Base-by-base conservation (phyloP, 2,888 invertebrate species). In the Spodoptera exigua region DNA sequence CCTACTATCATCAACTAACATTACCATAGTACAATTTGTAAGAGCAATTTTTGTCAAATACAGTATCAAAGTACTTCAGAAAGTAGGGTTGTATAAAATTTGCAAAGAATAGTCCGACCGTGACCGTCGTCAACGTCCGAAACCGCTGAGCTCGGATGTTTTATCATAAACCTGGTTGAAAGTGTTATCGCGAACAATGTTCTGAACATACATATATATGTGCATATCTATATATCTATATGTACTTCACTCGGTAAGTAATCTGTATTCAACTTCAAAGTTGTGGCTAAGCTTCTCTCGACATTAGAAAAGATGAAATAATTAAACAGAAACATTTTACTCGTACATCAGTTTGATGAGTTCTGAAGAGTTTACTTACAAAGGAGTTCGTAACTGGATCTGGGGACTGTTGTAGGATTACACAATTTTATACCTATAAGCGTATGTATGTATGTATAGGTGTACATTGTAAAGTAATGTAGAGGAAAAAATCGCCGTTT, bases 51-150 rank as follows among this genome's bases (percentile, higher is more conserved):
- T 39, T 43, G 44, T 21, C 40, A 60, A 57, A 60, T 56, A 54
- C 49, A 44, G 39, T 55, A 49, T 54, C n/a, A 46, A 47, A 51
- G 45, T 40, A 36, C 55, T 44, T 9, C 43, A 45, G 60, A 68
- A 70, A 56, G 39, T 46, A 17, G 36, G 36, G 41, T 48, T 47
- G 35, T 47, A 46, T 46, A 51, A 39, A 59, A 66, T 72, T 56
- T 57, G 56, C 55, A 60, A 72, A 67, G 63, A 61, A 60, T 57
- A 40, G 47, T 18, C 40, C 13, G 63, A 76, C 76, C 76, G 61
- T 74, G 63, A 76, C 76, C 76, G 61, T 74, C 74, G 56, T 76
- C 76, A 76, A 55, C 17, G 74, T 76, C 74, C 0, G 53, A 59
- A 70, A 54, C 52, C 61, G 45, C 61, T 69, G 57, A 52, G 21